Evolutionary conservation across 2,113 vertebrate genomes (phyloP), one percentile per base, ranked within the genome.

Genomic region (Calyptomena viridis): DNA sequence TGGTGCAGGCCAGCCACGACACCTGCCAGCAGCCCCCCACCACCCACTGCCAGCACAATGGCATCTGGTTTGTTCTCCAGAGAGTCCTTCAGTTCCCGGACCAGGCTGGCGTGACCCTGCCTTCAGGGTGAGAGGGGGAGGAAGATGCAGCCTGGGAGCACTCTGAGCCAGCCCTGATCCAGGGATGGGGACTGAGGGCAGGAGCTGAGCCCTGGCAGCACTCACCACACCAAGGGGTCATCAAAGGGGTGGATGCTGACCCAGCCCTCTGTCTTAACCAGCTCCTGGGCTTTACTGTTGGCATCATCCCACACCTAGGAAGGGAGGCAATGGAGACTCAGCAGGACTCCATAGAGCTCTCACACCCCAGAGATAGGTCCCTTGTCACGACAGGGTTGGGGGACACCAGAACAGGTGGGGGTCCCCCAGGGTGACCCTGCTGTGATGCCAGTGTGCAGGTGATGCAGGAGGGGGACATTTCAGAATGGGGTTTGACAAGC

Each of bases 171-270:
- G 6, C 6, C 56, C 0, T 1, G 30, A 14, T 14, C 14, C 1
- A 0, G 30, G 15, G 42, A 3, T 0, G 5, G 63, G 35, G 13
- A 16, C 0, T 0, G 2, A 18, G 39, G 11, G 1, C 8, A 2
- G 82, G n/a, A 56, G 50, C 44, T 33, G 62, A 49, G 67, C 16
- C 55, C 67, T 21, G 20, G 39, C 14, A 8, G 55, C 97, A 98
- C 98, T 98, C 95, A 99, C 99, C 99, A 99, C 90, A 99, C 97
- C 86, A 98, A 97, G 4, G 99, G 99, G 84, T 99, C 98, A 50
- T 99, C 99, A 5, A 99, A 99, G 3, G 99, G 99, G 49, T 97
- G 98, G 84, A 99, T 87, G 21, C 96, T 98, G 71, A 98, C 97
- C 97, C 98, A 99, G 95, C 97, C 98, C 2, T 99, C 85, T 47